Conservation (phyloP, 2,113 vertebrate species). For the Mus spicilegus region DNA sequence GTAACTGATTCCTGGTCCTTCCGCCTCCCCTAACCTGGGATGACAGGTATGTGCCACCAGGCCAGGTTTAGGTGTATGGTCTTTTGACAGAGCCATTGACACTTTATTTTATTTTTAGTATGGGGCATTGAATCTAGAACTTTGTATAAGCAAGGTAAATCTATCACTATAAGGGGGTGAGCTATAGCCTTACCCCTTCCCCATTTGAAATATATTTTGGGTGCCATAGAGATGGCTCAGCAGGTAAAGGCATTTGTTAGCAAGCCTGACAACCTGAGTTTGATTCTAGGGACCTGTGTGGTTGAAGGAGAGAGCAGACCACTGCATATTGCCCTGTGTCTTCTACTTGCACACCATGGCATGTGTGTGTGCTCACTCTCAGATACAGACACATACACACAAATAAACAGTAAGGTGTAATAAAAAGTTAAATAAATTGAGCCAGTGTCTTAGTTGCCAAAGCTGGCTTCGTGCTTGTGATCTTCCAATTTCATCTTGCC, state of each 20-base stretch:
- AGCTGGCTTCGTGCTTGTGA: not conserved
- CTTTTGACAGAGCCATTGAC: not conserved
- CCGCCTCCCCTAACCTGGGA: not conserved
- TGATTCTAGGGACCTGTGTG: not conserved
- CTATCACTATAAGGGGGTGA: not conserved
- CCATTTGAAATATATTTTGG: not conserved
- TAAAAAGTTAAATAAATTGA: not conserved
- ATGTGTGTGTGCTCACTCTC: not conserved
- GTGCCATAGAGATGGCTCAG: not conserved
- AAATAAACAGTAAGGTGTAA: not conserved
- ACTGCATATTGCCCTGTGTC: not conserved
- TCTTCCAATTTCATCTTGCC: not conserved
- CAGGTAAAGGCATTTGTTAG: not conserved
- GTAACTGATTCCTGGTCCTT: not conserved
- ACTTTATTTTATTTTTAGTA: not conserved
- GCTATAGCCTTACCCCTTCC: not conserved
- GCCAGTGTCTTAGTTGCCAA: not conserved
- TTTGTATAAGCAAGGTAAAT: not conserved
- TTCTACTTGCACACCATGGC: not conserved
- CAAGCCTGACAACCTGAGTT: not conserved
- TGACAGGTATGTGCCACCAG: not conserved
- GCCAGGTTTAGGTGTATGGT: not conserved
- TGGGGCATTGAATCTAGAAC: not conserved
- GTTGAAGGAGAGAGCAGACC: not conserved
- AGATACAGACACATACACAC: not conserved